phyloP scores from a whole-genome alignment of 2,888 invertebrate genomes.

The Galeopsomyia nigrocyanea region DNA sequence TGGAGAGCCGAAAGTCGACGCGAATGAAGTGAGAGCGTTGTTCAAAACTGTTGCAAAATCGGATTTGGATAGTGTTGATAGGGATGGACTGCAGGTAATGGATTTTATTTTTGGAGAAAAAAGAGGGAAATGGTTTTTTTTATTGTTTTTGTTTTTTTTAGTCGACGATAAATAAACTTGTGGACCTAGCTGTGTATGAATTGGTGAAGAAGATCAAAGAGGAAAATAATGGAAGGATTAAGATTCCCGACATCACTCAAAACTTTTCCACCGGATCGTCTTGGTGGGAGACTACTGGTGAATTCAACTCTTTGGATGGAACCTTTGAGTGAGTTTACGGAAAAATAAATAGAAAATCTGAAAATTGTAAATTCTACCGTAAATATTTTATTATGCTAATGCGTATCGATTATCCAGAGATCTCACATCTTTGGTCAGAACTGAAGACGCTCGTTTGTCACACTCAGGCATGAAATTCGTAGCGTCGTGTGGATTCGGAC shows the following conservation, averaged over 20 bases:
- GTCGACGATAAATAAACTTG: slow-evolving; percentile 48
- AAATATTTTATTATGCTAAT: not conserved
- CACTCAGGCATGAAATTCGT: slow-evolving; percentile 44
- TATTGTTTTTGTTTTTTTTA: slow-evolving; percentile 18
- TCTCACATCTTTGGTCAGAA: slow-evolving; percentile 50
- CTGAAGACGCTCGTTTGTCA: slow-evolving; percentile 46
- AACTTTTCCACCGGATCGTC: slow-evolving; percentile 47
- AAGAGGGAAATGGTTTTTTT: not conserved
- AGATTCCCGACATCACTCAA: slow-evolving; percentile 49
- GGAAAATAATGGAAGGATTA: slow-evolving; percentile 44
- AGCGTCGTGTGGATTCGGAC: slow-evolving; percentile 50
- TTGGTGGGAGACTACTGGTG: slow-evolving; percentile 46
- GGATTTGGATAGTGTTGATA: not conserved
- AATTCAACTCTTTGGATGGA: slow-evolving; percentile 48
- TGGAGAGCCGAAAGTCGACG: slow-evolving; percentile 1
- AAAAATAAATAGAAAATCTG: not conserved
- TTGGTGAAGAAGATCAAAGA: slow-evolving; percentile 39
- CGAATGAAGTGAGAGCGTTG: slow-evolving; percentile 3
- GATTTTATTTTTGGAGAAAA: not conserved
- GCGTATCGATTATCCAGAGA: slow-evolving; percentile 40
- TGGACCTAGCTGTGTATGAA: slow-evolving; percentile 47
- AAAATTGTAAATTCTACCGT: too few species aligned
- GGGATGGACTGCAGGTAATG: slow-evolving; percentile 16
- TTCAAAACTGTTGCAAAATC: not conserved
- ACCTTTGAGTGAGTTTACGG: slow-evolving; percentile 48